phyloP scores from a whole-genome alignment of 2,888 invertebrate genomes.

The Cephus spinipes region DNA sequence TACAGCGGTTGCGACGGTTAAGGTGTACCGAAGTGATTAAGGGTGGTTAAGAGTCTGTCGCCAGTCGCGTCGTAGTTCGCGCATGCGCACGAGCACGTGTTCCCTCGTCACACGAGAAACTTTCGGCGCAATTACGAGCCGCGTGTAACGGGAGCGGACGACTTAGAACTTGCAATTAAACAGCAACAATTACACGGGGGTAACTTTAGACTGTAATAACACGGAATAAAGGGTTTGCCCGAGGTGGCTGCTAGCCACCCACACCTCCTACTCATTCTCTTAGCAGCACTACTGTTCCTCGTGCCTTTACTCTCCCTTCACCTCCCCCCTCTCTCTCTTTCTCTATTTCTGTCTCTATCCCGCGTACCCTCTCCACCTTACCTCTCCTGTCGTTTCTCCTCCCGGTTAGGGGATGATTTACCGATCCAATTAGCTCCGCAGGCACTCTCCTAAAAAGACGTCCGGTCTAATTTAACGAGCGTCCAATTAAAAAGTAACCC shows the following conservation, averaged over 20 bases:
- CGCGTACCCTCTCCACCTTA: conserved; percentile 11
- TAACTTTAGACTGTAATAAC: conserved; percentile 67
- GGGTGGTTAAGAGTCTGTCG: conserved; percentile 1
- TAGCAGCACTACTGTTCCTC: not conserved
- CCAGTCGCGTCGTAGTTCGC: not conserved
- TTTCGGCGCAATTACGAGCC: conserved; percentile 21
- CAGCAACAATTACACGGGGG: conserved; percentile 67
- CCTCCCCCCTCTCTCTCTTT: not conserved
- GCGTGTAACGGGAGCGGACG: conserved; percentile 49
- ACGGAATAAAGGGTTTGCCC: conserved; percentile 65
- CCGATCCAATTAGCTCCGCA: conserved; percentile 65
- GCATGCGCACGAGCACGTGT: too few relatives aligned
- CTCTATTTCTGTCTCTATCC: conserved; percentile 8
- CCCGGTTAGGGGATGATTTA: conserved; percentile 66
- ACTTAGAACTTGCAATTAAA: conserved; percentile 67
- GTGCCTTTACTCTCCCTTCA: not conserved
- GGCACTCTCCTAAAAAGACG: conserved; percentile 61
- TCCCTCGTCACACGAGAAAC: conserved; percentile 11
- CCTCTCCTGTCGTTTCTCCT: conserved; percentile 17
- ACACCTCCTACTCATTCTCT: conserved; percentile 19
- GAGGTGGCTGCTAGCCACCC: conserved; percentile 38
- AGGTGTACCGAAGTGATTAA: not conserved
- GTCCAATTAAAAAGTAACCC: conserved; percentile 64
- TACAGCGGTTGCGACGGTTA: too few relatives aligned
- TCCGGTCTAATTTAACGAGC: conserved; percentile 66